Conservation (phyloP, 2,888 invertebrate species). For the Conops quadrifasciatus region DNA sequence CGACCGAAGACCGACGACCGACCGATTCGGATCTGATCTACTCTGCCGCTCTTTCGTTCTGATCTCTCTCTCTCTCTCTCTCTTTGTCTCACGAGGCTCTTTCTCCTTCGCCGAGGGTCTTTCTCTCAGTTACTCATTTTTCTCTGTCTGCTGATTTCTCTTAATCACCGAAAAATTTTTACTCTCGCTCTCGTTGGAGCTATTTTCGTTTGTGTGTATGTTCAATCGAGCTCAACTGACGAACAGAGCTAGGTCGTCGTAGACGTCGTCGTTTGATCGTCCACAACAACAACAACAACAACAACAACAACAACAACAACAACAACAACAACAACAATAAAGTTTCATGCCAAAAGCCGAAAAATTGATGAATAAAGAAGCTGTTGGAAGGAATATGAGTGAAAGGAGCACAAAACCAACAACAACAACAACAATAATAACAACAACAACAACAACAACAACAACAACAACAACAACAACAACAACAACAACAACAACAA, state of each 20-base stretch:
- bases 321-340: conserved; percentile 28
- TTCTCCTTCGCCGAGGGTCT: no score
- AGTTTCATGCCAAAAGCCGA: conserved; percentile 7
- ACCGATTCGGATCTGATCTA: no score
- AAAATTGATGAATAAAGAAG: conserved; percentile 35
- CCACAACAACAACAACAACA: conserved; percentile 21
- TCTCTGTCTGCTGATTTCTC: not conserved
- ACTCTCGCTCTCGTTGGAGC: no score
- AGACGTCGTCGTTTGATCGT: not conserved
- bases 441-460: not conserved
- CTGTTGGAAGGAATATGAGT: conserved; percentile 11
- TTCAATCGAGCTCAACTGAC: not conserved
- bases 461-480: conserved; percentile 17
- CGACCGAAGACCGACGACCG: not conserved
- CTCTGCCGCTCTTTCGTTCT: not conserved
- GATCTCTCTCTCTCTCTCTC: not conserved
- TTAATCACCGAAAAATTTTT: conserved; percentile 3
- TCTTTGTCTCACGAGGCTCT: no score
- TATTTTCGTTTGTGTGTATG: not conserved
- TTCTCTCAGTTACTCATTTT: not conserved
- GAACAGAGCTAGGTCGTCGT: not conserved
- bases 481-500: conserved; percentile 22
- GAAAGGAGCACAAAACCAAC: conserved; percentile 1
- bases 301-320: conserved; percentile 28
- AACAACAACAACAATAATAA: not conserved